These are phyloP conservation scores for Arenicola marina DNA, from an alignment of 2,888 invertebrate species.

Conservation along the genomic window DNA sequence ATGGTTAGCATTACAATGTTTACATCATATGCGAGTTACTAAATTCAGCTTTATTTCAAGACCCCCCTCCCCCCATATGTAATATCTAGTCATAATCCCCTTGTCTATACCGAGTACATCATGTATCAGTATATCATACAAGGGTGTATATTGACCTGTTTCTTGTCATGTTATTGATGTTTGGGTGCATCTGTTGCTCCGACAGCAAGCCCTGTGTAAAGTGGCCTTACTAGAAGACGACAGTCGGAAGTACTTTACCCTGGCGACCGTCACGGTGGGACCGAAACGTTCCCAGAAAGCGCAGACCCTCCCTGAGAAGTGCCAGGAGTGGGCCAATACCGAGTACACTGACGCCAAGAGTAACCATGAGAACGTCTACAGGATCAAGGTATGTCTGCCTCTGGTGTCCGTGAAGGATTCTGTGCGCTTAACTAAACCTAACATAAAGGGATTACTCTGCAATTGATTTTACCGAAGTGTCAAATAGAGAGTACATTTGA, in stretches of 20 bases:
- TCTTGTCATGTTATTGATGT: no score
- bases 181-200: neutral
- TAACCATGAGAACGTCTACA: conserved; percentile 52
- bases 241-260: conserved; percentile 71
- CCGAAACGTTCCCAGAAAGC: conserved; percentile 56
- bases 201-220: conserved; percentile 66
- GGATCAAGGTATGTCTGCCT: conserved; percentile 47
- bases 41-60: neutral
- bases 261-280: conserved; percentile 64
- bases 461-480: neutral
- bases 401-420: no score
- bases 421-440: neutral
- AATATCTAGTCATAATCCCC: no score
- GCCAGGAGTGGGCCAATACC: conserved; percentile 64
- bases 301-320: conserved; percentile 49
- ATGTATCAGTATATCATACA: no score
- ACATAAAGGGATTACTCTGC: neutral
- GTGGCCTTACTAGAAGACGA: conserved; percentile 74
- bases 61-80: neutral
- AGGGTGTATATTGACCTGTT: no score
- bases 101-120: no score
- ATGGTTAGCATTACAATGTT: no score
- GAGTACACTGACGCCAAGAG: conserved; percentile 37
- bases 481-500: neutral
- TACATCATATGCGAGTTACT: neutral